A percentile compares a stretch with the other conserved stretches of the same genome.
These are phyloP conservation scores for Tipula vernalis DNA, from an alignment of 2,888 invertebrate genomes.

Conservation along the genomic window DNA sequence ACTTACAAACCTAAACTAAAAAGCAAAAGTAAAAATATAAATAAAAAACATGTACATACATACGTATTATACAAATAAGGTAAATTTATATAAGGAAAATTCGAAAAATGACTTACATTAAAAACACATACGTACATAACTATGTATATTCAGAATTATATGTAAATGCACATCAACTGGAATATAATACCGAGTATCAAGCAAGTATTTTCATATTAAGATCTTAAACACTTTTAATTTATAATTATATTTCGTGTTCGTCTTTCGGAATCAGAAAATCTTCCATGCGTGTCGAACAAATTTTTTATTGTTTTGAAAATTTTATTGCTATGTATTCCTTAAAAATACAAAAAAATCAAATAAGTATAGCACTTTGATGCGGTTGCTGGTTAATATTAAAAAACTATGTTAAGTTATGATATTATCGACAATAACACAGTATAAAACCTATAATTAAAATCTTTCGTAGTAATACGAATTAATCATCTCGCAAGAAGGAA, in stretches of 20 bases:
- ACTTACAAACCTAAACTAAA: too few species aligned
- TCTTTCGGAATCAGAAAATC: neutral
- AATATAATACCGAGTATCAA: neutral
- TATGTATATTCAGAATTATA: neutral
- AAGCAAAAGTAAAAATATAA: neutral
- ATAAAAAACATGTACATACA: neutral
- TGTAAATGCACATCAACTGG: neutral
- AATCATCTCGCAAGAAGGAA: too few species aligned
- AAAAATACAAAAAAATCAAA: neutral
- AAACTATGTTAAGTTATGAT: neutral
- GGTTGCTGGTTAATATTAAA: neutral
- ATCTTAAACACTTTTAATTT: neutral
- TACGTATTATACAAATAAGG: neutral
- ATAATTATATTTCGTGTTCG: neutral
- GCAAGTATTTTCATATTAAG: neutral
- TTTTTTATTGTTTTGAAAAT: neutral
- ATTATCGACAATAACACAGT: too few species aligned
- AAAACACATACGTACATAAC: neutral
- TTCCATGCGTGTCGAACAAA: neutral
- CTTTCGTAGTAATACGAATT: too few species aligned
- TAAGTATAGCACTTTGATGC: neutral
- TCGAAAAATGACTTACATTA: too few species aligned
- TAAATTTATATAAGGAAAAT: neutral
- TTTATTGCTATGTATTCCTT: neutral
- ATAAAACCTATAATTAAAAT: too few species aligned